phyloP scores from a whole-genome alignment of 2,113 vertebrate species.

The Ammodytes marinus region DNA sequence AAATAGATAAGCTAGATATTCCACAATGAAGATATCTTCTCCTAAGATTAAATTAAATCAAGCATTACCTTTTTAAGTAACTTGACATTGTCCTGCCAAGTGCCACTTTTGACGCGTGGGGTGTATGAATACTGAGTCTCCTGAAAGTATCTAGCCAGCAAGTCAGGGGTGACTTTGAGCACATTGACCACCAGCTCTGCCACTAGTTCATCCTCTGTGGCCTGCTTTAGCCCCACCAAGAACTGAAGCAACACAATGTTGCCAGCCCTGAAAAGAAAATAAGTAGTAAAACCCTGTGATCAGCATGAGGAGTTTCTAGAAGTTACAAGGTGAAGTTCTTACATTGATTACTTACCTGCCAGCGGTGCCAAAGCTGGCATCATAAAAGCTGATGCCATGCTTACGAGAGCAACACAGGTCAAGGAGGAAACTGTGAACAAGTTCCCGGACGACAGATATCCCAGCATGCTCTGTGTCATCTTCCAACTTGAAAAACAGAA shows the following conservation, averaged over 20 bases:
- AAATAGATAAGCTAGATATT: not conserved
- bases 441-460: conserved; percentile 85
- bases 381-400: conserved; percentile 94
- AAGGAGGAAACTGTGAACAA: conserved; percentile 91
- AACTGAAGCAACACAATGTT: conserved; percentile 95
- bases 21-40: not conserved
- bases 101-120: conserved; percentile 85
- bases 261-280: conserved; percentile 85
- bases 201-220: conserved; percentile 90
- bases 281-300: not conserved
- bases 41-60: not conserved
- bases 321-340: not conserved
- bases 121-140: conserved; percentile 91
- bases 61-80: conserved; percentile 91
- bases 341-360: conserved; percentile 83
- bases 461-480: conserved; percentile 82
- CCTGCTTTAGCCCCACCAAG: conserved; percentile 91
- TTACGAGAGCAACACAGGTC: conserved; percentile 95
- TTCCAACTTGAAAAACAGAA: conserved; percentile 52
- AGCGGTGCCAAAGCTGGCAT: conserved; percentile 91
- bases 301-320: not conserved
- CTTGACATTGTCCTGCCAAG: conserved; percentile 92
- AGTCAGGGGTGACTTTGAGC: conserved; percentile 90
- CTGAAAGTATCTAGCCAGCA: conserved; percentile 92
- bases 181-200: conserved; percentile 90